phyloP scores from a whole-genome alignment of 2,113 vertebrate species.

The Opisthocomus hoazin region DNA sequence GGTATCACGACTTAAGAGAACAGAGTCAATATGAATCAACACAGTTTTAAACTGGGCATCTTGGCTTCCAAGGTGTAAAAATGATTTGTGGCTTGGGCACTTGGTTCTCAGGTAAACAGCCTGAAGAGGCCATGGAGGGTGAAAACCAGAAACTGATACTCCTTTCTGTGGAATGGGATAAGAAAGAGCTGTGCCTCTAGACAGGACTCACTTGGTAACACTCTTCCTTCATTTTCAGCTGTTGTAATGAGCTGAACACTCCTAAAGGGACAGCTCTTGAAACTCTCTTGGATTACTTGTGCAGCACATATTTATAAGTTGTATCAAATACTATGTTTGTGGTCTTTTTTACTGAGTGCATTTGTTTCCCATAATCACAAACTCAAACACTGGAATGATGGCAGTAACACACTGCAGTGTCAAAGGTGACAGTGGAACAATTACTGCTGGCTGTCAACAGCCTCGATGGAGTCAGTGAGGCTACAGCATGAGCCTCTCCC shows the following conservation, averaged over 20 bases:
- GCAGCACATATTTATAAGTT: not conserved
- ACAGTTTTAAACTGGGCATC: not conserved
- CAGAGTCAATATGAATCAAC: not conserved
- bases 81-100: not conserved
- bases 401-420: not conserved
- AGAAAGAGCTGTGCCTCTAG: not conserved
- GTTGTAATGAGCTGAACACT: not conserved
- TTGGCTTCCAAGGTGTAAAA: not conserved
- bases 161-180: not conserved
- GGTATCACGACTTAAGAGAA: not conserved
- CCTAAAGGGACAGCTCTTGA: not conserved
- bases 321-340: not conserved
- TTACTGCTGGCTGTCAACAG: not conserved
- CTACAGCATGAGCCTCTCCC: not conserved
- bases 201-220: not conserved
- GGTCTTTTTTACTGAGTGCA: not conserved
- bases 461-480: not conserved
- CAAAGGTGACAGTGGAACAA: not conserved
- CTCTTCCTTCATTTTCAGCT: not conserved
- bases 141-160: not conserved
- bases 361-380: not conserved
- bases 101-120: not conserved
- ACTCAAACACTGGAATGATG: not conserved
- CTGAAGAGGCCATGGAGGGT: not conserved
- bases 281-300: not conserved